phyloP scores from a whole-genome alignment of 2,888 invertebrate genomes.

The Chalcosyrphus nemorum region DNA sequence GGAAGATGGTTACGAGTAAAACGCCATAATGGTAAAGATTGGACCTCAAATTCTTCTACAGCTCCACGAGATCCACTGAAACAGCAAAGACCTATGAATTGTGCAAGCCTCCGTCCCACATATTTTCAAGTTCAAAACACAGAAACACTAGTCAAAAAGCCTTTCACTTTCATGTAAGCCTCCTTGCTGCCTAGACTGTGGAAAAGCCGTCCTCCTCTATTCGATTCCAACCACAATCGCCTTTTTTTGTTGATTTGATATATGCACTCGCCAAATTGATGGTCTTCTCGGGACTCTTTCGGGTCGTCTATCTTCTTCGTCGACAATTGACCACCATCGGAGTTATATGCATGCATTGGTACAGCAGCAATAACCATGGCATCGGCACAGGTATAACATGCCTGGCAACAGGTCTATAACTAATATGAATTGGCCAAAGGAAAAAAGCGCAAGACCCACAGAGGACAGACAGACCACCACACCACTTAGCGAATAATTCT shows the following conservation, averaged over 20 bases:
- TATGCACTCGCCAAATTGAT: constrained; percentile 71
- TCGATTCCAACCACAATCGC: constrained; percentile 27
- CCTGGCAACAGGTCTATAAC: constrained; percentile 70
- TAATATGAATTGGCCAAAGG: constrained; percentile 63
- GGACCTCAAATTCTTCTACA: no score
- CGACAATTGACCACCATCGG: constrained; percentile 65
- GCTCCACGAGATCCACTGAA: no score
- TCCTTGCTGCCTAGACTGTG: constrained; percentile 26
- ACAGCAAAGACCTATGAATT: no score
- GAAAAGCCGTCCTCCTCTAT: not conserved
- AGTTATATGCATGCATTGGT: constrained; percentile 41
- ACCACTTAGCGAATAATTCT: constrained; percentile 56
- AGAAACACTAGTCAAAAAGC: no score
- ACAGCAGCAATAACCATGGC: constrained; percentile 4
- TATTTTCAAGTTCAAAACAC: no score
- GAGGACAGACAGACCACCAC: constrained; percentile 14
- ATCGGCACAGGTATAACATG: constrained; percentile 57
- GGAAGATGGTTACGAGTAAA: no score
- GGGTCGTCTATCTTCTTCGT: constrained; percentile 68
- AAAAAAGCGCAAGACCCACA: constrained; percentile 14
- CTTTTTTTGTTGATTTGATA: constrained; percentile 69
- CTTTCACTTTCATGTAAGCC: not conserved
- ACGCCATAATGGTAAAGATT: no score
- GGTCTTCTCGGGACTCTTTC: constrained; percentile 61
- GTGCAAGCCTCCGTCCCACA: no score